Evolutionary conservation across 2,888 invertebrate genomes (phyloP), one percentile per base, ranked within the genome.

Genomic region (Megastigmus dorsalis): DNA sequence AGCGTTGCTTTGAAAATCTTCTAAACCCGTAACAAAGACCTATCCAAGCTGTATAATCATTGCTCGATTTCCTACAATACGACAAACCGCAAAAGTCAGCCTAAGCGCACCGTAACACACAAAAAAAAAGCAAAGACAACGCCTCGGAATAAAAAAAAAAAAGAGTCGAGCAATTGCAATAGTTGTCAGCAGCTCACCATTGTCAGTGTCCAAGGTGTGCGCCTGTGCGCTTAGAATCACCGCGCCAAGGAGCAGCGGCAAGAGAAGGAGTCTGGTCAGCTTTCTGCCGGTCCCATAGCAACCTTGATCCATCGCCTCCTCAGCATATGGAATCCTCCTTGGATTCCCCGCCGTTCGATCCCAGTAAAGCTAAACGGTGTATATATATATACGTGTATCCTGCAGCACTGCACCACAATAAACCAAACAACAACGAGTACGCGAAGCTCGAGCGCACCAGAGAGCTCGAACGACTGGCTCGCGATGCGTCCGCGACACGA

Each of bases 271-370:
- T 1, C 13, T 13, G 26, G 10, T 54, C 52, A 41, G 50, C 28
- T 41, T 52, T 1, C 50, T 23, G n/a, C 23, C 15, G 13, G 65
- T 5, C 10, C 18, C 18, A 7, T 38, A 9, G 13, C 48, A n/a
- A 26, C 15, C 10, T 20, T 38, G 30, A 23, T 28, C 54, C 59
- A 59, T 68, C 28, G 36, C n/a, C 30, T 45, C 23, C 7, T 48
- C 48, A 38, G 68, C 68, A 59, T 50, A 28, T 26, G 48, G 48
- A 33, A 36, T 57, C 45, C 66, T 33, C 28, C 1, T 15, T 15
- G 59, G 33, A 36, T 15, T 20, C 26, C 1, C 23, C n/a, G n/a
- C n/a, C n/a, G n/a, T n/a, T n/a, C n/a, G n/a, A n/a, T n/a, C n/a
- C n/a, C n/a, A n/a, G n/a, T n/a, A n/a, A n/a, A n/a, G n/a, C n/a